Base-by-base conservation (phyloP, 2,888 invertebrate genomes). In the Hydriomena furcata region DNA sequence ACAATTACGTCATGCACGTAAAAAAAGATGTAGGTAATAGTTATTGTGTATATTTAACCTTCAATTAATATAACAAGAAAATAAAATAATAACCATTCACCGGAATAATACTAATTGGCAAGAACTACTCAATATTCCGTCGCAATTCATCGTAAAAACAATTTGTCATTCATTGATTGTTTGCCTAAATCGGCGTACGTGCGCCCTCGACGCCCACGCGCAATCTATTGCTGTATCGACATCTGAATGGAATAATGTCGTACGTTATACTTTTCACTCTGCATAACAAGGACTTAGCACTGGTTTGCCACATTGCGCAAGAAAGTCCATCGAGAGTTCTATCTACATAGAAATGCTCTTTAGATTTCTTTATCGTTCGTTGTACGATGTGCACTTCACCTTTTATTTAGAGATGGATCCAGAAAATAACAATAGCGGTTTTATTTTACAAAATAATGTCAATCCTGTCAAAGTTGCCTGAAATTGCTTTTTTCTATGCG, bases 121-220 rank as follows among this genome's bases (percentile, higher is more conserved):
- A 53, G 52, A 55, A 48, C 54, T 27, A 51, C 51, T 56, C 36
- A 45, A 50, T 54, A 45, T 46, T 51, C 43, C 35, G 41, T 55
- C 43, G 30, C 34, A 45, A 45, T 49, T 41, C 21, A 24, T 23
- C 47, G 48, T 47, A 50, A 41, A 46, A 70, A 65, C 73, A 76
- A 81, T 83, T 82, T 77, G 74, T 82, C 75, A 76, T 79, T 75
- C 79, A 80, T 80, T 78, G 81, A 79, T 78, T 81, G 80, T 82
- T 80, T 76, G 76, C 70, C 70, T 58, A 71, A 71, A 72, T 66
- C 67, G 61, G 70, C 55, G 66, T 70, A 63, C 66, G 68, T 61
- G 66, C 66, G 78, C 61, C 82, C 80, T 79, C 75, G 79, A 56
- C 71, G 59, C 84, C 84, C 62, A 83, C 84, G 67, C 71, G 60